phyloP scores from a whole-genome alignment of 37 sponge, comb jelly and placozoan genomes.

The Beroe forskalii region DNA sequence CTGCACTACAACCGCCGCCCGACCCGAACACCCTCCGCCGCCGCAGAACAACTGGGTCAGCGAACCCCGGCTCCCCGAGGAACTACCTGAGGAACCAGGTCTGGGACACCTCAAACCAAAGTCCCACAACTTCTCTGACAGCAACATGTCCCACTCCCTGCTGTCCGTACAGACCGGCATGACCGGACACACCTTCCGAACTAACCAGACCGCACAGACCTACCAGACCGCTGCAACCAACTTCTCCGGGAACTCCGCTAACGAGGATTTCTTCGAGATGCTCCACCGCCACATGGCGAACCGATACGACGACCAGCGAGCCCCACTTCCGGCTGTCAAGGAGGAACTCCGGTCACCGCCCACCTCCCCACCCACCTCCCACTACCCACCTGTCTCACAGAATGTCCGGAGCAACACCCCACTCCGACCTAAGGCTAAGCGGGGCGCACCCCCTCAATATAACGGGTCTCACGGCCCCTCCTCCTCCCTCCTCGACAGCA shows the following conservation, averaged over 20 bases:
- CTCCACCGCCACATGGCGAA: constrained; percentile 63
- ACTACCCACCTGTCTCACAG: constrained; percentile 38
- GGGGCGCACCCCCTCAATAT: too few species aligned
- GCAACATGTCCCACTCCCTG: constrained; percentile 24
- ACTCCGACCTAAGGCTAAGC: constrained; percentile 48
- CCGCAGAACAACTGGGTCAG: constrained; percentile 64
- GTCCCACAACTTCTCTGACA: constrained; percentile 22
- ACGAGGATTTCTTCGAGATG: constrained; percentile 59
- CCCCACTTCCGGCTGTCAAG: constrained; percentile 34
- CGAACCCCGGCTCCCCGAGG: constrained; percentile 25
- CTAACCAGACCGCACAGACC: constrained; percentile 37
- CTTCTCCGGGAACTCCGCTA: constrained; percentile 49
- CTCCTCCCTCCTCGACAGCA: neutral
- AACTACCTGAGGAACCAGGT: neutral
- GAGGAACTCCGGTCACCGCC: constrained; percentile 7
- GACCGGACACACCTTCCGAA: constrained; percentile 14
- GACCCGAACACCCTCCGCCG: neutral
- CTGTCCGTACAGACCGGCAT: neutral
- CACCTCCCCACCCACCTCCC: neutral
- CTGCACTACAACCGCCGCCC: constrained; percentile 48
- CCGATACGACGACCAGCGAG: constrained; percentile 58
- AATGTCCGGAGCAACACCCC: neutral
- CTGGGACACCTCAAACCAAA: constrained; percentile 56
- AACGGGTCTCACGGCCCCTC: too few species aligned
- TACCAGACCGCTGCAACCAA: neutral